phyloP scores from a whole-genome alignment of 1,140 invertebrate species.

The Apis florea region DNA sequence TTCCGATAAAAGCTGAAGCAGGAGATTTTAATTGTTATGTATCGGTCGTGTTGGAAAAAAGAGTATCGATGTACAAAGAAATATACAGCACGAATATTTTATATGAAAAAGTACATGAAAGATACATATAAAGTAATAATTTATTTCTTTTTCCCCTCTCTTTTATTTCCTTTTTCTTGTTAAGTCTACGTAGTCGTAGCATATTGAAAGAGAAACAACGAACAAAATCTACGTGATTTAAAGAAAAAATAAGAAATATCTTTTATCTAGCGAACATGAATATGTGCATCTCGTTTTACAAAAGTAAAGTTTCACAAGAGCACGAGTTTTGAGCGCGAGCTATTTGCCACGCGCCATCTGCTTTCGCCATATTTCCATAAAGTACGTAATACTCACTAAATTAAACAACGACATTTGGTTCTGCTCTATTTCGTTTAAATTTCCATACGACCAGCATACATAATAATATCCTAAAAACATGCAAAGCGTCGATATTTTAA shows the following conservation, averaged over 20 bases:
- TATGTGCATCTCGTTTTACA: not conserved
- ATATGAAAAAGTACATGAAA: not conserved
- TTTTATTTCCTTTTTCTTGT: not conserved
- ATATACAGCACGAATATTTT: not conserved
- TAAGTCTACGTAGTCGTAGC: too few relatives aligned
- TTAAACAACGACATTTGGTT: not conserved
- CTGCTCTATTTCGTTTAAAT: not conserved
- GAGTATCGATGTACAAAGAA: not conserved
- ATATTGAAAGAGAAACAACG: too few relatives aligned
- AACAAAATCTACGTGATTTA: too few relatives aligned
- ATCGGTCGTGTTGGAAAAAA: not conserved
- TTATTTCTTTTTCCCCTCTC: not conserved
- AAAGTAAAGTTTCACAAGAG: not conserved
- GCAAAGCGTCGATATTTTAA: not conserved
- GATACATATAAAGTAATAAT: not conserved
- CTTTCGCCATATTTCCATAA: not conserved
- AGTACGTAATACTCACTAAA: not conserved
- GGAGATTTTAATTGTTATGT: not conserved
- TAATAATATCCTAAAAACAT: not conserved
- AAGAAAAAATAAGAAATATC: not conserved
- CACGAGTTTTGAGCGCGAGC: not conserved
- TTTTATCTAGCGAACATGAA: not conserved
- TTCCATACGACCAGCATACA: not conserved
- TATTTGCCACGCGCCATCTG: not conserved
- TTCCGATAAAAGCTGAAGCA: conserved; percentile 47